Base-by-base conservation (phyloP, 2,888 invertebrate species). In the Bombylius major region DNA sequence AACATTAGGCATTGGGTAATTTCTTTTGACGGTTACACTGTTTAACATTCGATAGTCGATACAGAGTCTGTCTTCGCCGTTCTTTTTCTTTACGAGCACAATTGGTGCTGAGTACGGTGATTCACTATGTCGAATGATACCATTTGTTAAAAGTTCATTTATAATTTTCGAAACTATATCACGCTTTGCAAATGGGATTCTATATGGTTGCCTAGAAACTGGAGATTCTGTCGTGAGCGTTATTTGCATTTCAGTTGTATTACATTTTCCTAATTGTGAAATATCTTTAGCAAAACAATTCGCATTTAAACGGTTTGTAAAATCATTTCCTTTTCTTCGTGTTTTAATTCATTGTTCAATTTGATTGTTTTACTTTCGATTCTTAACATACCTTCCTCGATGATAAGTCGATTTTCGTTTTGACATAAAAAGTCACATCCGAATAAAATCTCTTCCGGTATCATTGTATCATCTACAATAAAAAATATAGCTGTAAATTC, bases 391-490 rank as follows among this genome's bases (percentile, higher is more conserved):
- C 48, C 51, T 31, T 51, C 52, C 23, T 56, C 50, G n/a, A 56
- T 53, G 11, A 56, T 13, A 3, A 56, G 44, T 4, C 47, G 45
- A 31, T 50, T 42, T 13, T 34, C 50, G 4, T 39, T 31, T 7
- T 14, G 11, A 50, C 53, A 56, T n/a, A 54, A 33, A 12, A 54
- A 11, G 32, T 56, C 56, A 50, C 56, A 12, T 12, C 56, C 56
- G 7, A 56, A 39, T 8, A 56, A 31, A n/a, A 53, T 13, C 7
- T 46, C 31, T 32, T 56, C 6, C 3, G 23, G 13, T 4, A 53
- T 48, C 9, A 33, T 7, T 50, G 53, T 14, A 32, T 53, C 50
- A n/a, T 50, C 50, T 2, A 53, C 56, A 31, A 56, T 47, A 7
- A 36, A 14, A 8, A 51, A 12, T 8, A 6, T n/a, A 5, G 34